A percentile compares a stretch with the other conserved stretches of the same genome.
phyloP scores from a whole-genome alignment of 2,113 vertebrate genomes.

The Cyrtonyx montezumae region DNA sequence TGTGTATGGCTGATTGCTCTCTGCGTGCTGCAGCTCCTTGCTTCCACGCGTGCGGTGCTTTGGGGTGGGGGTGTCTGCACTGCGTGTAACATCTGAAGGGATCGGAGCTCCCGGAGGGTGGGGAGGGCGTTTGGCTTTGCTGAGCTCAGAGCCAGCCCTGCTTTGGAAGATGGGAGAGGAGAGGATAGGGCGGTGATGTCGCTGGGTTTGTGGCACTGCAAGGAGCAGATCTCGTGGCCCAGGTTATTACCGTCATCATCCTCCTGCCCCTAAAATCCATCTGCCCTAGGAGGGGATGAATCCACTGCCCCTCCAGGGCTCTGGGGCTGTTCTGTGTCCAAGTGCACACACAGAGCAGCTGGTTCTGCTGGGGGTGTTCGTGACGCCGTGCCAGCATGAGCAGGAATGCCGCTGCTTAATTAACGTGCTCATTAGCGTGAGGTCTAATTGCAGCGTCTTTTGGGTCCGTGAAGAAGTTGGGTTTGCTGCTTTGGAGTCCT shows the following conservation, averaged over 20 bases:
- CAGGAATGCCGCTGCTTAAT: not conserved
- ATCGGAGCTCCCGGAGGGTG: not conserved
- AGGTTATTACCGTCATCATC: not conserved
- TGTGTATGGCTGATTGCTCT: not conserved
- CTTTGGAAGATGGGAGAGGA: not conserved
- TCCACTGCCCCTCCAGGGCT: not conserved
- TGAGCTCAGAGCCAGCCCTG: not conserved
- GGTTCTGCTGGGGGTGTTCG: not conserved
- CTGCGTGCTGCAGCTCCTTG: not conserved
- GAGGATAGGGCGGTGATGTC: not conserved
- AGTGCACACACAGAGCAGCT: not conserved
- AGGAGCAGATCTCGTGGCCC: not conserved
- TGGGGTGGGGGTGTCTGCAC: not conserved
- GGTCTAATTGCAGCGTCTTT: not conserved
- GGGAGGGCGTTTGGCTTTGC: no score
- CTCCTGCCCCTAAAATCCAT: not conserved
- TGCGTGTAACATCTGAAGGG: rapidly evolving
- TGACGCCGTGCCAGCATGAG: not conserved
- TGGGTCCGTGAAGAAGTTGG: not conserved
- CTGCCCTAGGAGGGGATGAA: not conserved
- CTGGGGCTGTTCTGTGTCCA: not conserved
- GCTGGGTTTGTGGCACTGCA: not conserved
- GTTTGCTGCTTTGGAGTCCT: not conserved
- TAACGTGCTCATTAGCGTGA: not conserved
- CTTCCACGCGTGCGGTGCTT: not conserved